Evolutionary conservation across 2,888 invertebrate species (phyloP), one percentile per base, ranked within the genome.

Genomic region (Aporophyla lueneburgensis): DNA sequence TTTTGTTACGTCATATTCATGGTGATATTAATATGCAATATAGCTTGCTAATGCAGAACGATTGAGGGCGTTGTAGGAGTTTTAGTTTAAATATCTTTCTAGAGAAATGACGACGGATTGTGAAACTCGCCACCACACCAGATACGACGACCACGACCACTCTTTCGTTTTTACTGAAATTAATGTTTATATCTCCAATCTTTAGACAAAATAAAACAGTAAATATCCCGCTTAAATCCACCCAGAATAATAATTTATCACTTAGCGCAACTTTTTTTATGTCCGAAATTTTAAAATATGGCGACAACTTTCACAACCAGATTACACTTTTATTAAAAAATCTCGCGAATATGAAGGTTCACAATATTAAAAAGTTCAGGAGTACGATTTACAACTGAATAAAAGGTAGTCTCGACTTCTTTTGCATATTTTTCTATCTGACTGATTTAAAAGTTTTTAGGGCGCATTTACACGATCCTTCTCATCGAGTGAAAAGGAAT

Each of bases 241-340:
- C 53, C 65, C 72, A 24, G 81, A 72, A 81, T 76, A 84, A 86
- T 86, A 85, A 88, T 89, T 87, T 83, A 89, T 87, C 72, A 84
- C 81, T 85, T 63, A 79, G 74, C 79, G 72, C 69, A 87, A 89
- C 82, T 88, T 89, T 88, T 33, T 86, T 88, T 88, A 89, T 84
- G 87, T 72, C 76, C 73, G 43, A 84, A 86, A 88, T 87, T 87
- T 87, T 83, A 87, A 90, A 89, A 87, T 88, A 89, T 78, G 81
- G 83, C 78, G 83, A 84, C 83, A 87, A 89, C 83, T 84, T 83
- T 83, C 77, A 80, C 74, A 56, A 63, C 43, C 73, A 74, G 84
- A 89, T 88, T 88, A 89, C 86, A 83, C 80, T 88, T 88, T 90
- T 89, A 89, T 88, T 88, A 88, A 87, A 89, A 89, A 90, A 88